These are phyloP conservation scores for Aleadryas rufinucha DNA, from an alignment of 2,113 vertebrate genomes.

Conservation along the genomic window DNA sequence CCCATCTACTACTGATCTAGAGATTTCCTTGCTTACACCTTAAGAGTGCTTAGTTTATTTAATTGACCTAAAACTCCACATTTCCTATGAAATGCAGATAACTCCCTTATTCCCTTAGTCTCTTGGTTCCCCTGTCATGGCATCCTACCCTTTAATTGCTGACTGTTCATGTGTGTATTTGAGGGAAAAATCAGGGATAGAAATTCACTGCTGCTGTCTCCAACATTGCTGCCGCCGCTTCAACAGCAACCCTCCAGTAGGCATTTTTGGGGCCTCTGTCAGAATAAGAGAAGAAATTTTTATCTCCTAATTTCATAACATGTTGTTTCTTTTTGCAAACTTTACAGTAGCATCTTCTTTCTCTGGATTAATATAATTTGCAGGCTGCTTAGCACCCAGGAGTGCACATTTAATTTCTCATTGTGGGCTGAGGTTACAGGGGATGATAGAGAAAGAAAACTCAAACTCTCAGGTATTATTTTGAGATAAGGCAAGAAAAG, in stretches of 20 bases:
- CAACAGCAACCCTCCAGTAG: not conserved
- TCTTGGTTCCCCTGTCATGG: not conserved
- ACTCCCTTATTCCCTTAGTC: not conserved
- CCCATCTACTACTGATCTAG: not conserved
- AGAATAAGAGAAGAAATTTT: not conserved
- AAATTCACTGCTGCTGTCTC: not conserved
- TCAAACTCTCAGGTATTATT: not conserved
- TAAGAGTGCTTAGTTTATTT: not conserved
- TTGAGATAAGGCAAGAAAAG: not conserved
- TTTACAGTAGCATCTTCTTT: not conserved
- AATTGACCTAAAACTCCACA: not conserved
- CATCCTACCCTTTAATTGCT: not conserved
- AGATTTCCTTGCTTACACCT: not conserved
- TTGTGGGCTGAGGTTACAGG: not conserved
- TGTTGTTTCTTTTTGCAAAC: not conserved
- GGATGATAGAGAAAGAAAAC: not conserved
- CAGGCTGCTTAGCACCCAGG: not conserved
- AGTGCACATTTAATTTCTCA: not conserved
- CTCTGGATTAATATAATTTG: not conserved
- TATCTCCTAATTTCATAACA: not conserved
- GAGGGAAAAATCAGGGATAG: not conserved
- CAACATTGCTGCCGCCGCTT: not conserved
- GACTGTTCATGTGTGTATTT: not conserved
- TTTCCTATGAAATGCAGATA: not conserved
- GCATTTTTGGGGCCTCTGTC: not conserved